Conservation (phyloP, 2,113 vertebrate genomes). For the Cephalopterus ornatus region DNA sequence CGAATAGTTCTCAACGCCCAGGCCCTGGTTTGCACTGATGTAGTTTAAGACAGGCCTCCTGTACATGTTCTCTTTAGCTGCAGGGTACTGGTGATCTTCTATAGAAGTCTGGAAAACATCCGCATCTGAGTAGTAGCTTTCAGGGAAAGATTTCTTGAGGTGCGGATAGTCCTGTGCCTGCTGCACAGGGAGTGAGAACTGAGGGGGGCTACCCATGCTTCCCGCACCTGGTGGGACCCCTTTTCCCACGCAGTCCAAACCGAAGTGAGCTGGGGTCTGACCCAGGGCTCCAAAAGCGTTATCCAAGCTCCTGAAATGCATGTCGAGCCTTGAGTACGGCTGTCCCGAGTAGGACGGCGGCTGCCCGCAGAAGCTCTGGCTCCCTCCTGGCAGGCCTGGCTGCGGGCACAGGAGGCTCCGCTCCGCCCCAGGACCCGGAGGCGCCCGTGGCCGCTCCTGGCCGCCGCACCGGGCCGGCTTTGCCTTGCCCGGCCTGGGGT, state of each 20-base stretch:
- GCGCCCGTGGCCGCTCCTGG: neutral
- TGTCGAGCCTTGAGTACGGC: neutral
- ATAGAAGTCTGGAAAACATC: neutral
- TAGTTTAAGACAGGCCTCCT: neutral
- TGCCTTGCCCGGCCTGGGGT: neutral
- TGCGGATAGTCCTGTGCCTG: neutral
- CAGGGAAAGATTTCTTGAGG: neutral
- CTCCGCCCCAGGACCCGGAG: neutral
- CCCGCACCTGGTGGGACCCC: neutral
- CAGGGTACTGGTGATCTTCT: neutral
- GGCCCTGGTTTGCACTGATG: neutral
- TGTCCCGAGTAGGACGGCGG: neutral
- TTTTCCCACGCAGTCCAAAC: neutral
- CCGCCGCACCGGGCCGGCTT: neutral
- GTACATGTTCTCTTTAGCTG: slow-evolving; percentile 9
- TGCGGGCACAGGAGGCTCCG: neutral
- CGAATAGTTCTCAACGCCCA: neutral
- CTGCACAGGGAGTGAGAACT: neutral
- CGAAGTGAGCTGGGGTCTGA: neutral
- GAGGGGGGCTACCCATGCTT: neutral
- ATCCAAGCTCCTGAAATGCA: slow-evolving; percentile 11
- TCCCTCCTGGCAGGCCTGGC: neutral
- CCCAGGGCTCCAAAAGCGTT: neutral
- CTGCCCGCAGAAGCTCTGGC: neutral
- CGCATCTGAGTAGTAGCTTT: neutral